Evolutionary conservation across 1,140 invertebrate genomes (phyloP).

Genomic region (Lethocerus indicus): DNA sequence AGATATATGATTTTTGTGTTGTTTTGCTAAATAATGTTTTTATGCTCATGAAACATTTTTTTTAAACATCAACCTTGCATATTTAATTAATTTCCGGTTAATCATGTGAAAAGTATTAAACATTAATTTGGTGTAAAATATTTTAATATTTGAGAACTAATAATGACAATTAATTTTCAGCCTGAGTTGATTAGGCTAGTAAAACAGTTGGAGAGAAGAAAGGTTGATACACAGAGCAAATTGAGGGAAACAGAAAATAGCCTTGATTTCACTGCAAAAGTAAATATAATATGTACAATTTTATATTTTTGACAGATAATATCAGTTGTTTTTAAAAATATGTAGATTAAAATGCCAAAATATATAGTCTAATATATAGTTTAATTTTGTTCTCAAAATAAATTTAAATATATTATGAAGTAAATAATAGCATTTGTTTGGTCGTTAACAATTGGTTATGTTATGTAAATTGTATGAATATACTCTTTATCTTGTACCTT

Average conservation of each 20-base stretch:
- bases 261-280: constrained; percentile 12
- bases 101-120: no score
- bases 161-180: constrained; percentile 5
- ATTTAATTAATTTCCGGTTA: no score
- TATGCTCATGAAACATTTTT: not conserved
- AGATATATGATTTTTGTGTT: not conserved
- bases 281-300: not conserved
- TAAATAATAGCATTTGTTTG: no score
- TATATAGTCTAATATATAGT: not conserved
- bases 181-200: constrained; percentile 11
- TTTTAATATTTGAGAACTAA: not conserved
- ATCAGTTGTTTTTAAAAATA: not conserved
- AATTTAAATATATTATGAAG: no score
- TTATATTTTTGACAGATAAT: not conserved
- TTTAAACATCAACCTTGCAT: no score
- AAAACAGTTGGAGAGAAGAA: constrained; percentile 13
- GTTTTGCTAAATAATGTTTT: not conserved
- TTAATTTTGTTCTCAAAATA: no score
- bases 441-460: no score
- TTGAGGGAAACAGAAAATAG: constrained; percentile 10
- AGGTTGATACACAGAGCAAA: constrained; percentile 13
- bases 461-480: no score
- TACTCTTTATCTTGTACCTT: no score
- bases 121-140: not conserved
- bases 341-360: not conserved